Evolutionary conservation across 2,888 invertebrate genomes (phyloP).

Genomic region (Napeogenes sylphis): DNA sequence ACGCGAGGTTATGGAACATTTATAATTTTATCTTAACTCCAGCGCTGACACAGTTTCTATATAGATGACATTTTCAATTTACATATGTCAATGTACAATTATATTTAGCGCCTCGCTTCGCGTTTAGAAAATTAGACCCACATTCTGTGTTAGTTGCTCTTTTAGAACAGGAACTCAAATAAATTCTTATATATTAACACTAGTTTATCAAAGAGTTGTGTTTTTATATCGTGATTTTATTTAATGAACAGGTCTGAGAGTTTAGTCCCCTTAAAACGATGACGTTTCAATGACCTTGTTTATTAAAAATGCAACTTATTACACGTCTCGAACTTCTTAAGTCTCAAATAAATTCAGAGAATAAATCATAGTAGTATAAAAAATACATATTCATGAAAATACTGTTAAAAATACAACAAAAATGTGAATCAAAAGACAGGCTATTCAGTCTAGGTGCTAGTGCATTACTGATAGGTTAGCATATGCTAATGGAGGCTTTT

Average conservation of each 20-base stretch:
- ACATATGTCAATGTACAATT: conserved; percentile 23
- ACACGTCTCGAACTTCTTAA: background rate
- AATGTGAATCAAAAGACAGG: conserved; percentile 12
- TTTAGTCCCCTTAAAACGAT: too few relatives aligned
- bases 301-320: too few relatives aligned
- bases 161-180: background rate
- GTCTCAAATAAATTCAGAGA: background rate
- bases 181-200: too few relatives aligned
- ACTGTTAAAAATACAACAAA: conserved; percentile 8
- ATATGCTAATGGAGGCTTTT: conserved; percentile 29
- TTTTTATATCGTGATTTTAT: too few relatives aligned
- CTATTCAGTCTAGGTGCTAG: conserved; percentile 16
- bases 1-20: too few relatives aligned
- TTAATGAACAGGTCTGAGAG: too few relatives aligned
- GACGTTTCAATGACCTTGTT: too few relatives aligned
- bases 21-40: too few relatives aligned
- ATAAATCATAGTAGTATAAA: background rate
- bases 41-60: conserved; percentile 16
- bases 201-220: too few relatives aligned
- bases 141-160: conserved; percentile 7
- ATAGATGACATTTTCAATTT: conserved; percentile 26
- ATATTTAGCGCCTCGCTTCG: conserved; percentile 29
- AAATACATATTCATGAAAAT: background rate
- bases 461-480: conserved; percentile 24
- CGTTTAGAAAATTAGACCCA: conserved; percentile 23